Evolutionary conservation across 2,797 vertebrate species (phyloP), one percentile per base, ranked within the genome.

Genomic region (Caiman crocodilus): DNA sequence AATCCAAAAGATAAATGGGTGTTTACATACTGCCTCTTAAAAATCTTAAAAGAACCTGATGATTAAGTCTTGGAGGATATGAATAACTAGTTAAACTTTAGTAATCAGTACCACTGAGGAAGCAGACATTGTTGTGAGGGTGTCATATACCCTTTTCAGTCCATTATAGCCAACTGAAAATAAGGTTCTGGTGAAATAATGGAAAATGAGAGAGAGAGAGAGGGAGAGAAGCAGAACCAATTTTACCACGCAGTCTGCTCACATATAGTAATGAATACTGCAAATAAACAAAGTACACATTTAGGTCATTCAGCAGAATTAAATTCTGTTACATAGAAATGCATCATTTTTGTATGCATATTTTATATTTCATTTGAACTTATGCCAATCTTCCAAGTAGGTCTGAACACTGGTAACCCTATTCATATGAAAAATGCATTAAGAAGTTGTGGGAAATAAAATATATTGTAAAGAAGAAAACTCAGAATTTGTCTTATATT

Each of bases 1-100:
- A 76, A 76, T 88, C 81, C 42, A 50, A 50, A 50, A 50, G 42
- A 50, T 50, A 50, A 50, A 50, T 50, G 2, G 9, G 3, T 5
- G 20, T 56, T 82, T 32, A 50, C 4, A n/a, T 58, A 79, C 63
- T 58, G n/a, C 14, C 59, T 0, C 57, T 63, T 67, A 3, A 0
- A 1, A 35, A 69, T 85, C 79, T 63, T 86, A n/a, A 88, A 91
- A 35, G 20, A 81, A 87, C 57, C 55, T 89, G 67, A 79, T 90
- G 91, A 91, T 69, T 17, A 67, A 30, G 20, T 5, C 74, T 58
- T 75, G 32, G 25, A 20, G 74, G 74, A 84, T 1, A 60, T 10
- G 63, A 89, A 78, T 21, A 35, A 42, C 60, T 65, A 61, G 21
- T 26, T 35, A 76, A 10, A n/a, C 55, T 32, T 61, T 58, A 88